Percentiles rank a stretch among this genome's conserved stretches.
Evolutionary conservation across 2,797 vertebrate species (phyloP).

Genomic region (Acanthurus tractus): DNA sequence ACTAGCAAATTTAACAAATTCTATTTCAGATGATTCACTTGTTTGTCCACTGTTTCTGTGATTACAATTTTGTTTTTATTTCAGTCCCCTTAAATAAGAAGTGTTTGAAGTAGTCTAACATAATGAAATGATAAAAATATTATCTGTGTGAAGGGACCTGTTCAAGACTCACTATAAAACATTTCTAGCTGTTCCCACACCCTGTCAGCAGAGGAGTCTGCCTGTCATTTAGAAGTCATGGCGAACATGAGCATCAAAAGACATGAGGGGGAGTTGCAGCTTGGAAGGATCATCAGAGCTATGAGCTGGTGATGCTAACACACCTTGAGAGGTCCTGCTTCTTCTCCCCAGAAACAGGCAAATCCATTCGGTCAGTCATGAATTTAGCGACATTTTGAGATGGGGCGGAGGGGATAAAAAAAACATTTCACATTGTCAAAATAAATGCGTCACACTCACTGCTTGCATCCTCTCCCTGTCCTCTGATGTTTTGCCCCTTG

Average conservation of each 20-base stretch:
- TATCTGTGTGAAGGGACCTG: slow-evolving; percentile 12
- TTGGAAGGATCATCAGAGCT: slow-evolving; percentile 56
- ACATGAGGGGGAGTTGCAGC: slow-evolving; percentile 4
- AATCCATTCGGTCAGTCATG: slow-evolving; percentile 77
- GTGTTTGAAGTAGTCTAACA: neutral
- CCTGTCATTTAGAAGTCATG: slow-evolving; percentile 47
- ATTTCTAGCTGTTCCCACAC: slow-evolving; percentile 20
- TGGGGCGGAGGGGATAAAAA: slow-evolving; percentile 43
- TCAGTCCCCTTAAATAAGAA: slow-evolving; percentile 32
- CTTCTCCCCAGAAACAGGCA: slow-evolving; percentile 60
- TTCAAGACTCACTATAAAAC: slow-evolving; percentile 16
- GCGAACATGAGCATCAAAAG: slow-evolving; percentile 31
- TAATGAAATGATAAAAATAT: neutral
- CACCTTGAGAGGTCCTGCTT: slow-evolving; percentile 68
- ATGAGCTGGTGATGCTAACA: slow-evolving; percentile 70
- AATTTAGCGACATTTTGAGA: slow-evolving; percentile 78
- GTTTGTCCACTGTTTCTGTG: slow-evolving; percentile 7
- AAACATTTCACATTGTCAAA: slow-evolving; percentile 76
- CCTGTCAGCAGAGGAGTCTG: slow-evolving; percentile 24
- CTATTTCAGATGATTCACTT: slow-evolving; percentile 15
- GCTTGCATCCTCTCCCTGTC: slow-evolving; percentile 31
- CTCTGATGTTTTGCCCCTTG: slow-evolving; percentile 67
- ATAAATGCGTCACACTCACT: slow-evolving; percentile 71
- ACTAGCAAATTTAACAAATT: slow-evolving; percentile 25
- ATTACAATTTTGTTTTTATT: slow-evolving; percentile 1